A percentile compares a stretch with the other conserved stretches of the same genome.
Evolutionary conservation across 1,140 invertebrate genomes (phyloP).

Genomic region (Procambarus virginalis): DNA sequence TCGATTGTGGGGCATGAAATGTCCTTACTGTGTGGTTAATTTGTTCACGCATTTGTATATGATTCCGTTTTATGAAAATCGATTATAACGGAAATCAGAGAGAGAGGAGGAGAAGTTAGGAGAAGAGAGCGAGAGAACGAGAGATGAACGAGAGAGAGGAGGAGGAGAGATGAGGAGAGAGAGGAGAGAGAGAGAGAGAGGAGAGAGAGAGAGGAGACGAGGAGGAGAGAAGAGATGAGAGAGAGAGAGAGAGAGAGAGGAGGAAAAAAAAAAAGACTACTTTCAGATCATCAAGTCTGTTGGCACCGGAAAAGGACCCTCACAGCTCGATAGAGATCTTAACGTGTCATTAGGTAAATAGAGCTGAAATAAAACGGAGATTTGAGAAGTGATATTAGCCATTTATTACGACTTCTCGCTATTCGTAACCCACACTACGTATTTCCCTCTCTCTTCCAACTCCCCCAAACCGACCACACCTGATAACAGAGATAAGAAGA

Average conservation of each 20-base stretch:
- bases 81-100: too few relatives aligned
- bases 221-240: not conserved
- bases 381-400: not conserved
- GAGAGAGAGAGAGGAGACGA: not conserved
- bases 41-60: too few relatives aligned
- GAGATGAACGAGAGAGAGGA: too few relatives aligned
- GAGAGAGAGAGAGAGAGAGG: slow-evolving; percentile 17
- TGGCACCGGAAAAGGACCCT: not conserved
- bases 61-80: too few relatives aligned
- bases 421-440: not conserved
- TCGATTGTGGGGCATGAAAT: too few relatives aligned
- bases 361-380: slow-evolving; percentile 5
- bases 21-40: too few relatives aligned
- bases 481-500: not conserved
- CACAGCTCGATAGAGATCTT: not conserved
- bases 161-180: not conserved
- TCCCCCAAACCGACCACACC: not conserved
- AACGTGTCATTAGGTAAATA: not conserved
- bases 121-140: too few relatives aligned
- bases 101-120: too few relatives aligned
- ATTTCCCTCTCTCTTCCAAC: not conserved
- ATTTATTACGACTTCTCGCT: not conserved
- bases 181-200: slow-evolving; percentile 33
- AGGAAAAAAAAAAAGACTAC: slow-evolving; percentile 1
- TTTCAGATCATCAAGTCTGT: not conserved